Evolutionary conservation across 2,888 invertebrate species (phyloP), one percentile per base, ranked within the genome.

Genomic region (Endomychus coccineus): DNA sequence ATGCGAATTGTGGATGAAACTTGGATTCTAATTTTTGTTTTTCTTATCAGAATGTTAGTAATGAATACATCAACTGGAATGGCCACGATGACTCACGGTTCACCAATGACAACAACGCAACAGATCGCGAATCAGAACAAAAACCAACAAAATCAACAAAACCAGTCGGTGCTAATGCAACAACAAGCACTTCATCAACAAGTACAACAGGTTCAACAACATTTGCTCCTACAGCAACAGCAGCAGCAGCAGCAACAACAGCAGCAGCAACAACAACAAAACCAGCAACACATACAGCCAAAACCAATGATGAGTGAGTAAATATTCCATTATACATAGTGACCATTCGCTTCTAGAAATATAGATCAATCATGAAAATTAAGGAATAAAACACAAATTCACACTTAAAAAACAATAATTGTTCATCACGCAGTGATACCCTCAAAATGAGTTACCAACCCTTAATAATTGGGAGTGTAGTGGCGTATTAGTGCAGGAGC

Each of bases 41-140:
- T 27, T 11, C 6, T 34, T 51, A 51, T 15, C 55, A 75, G 75
- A 50, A 63, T 76, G 56, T 48, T 75, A 35, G 67, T 77, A 33
- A 75, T 77, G 76, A 76, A 73, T 49, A 61, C 74, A 1, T 61
- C 68, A 13, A 71, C 73, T 0, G 74, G 74, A 33, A 73, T 75
- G 0, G 71, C 75, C 63, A 59, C 71, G 0, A 72, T 74, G 55
- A 68, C 75, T 3, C 55, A 69, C 43, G 68, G 73, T 56, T 60
- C 78, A 62, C 68, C 78, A 62, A 67, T 75, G 71, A 61, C 68
- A 55, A 49, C 77, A 69, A 72, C 78, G 70, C 64, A 73, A 69
- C 61, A 70, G 54, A 54, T 70, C 43, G 67, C 61, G 9, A 64
- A 36, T 21, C 54, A 48, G 33, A 37, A 37, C 16, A 66, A 66